phyloP scores from a whole-genome alignment of 2,888 invertebrate species.

The Terebella lapidaria region DNA sequence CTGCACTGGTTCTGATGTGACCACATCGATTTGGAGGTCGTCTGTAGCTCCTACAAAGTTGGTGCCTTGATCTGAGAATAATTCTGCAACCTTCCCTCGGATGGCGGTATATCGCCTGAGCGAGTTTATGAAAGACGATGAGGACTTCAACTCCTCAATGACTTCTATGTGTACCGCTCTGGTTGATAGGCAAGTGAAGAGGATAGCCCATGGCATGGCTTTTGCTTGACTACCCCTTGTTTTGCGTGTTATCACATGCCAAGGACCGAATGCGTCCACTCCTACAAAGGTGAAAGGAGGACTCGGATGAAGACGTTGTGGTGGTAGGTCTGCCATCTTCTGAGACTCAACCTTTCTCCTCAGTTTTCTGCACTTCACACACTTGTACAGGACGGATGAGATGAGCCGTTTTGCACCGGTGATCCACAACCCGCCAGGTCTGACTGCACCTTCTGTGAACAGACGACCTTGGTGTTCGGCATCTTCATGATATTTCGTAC shows the following conservation, averaged over 20 bases:
- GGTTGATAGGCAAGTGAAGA: too few species aligned
- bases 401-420: neutral
- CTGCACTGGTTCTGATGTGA: too few species aligned
- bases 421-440: neutral
- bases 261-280: too few species aligned
- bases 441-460: neutral
- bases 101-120: too few species aligned
- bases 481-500: neutral
- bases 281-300: constrained; percentile 13
- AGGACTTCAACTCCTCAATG: too few species aligned
- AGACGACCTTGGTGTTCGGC: neutral
- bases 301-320: constrained; percentile 2
- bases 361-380: constrained; percentile 3
- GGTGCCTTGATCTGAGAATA: neutral
- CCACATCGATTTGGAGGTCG: too few species aligned
- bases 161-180: too few species aligned
- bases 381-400: neutral
- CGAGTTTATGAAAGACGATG: too few species aligned
- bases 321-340: constrained; percentile 14
- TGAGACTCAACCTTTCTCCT: constrained; percentile 2
- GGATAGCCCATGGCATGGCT: too few species aligned
- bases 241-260: too few species aligned
- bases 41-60: neutral
- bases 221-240: too few species aligned
- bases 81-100: neutral